Base-by-base conservation (phyloP, 2,113 vertebrate species). In the Procavia capensis region DNA sequence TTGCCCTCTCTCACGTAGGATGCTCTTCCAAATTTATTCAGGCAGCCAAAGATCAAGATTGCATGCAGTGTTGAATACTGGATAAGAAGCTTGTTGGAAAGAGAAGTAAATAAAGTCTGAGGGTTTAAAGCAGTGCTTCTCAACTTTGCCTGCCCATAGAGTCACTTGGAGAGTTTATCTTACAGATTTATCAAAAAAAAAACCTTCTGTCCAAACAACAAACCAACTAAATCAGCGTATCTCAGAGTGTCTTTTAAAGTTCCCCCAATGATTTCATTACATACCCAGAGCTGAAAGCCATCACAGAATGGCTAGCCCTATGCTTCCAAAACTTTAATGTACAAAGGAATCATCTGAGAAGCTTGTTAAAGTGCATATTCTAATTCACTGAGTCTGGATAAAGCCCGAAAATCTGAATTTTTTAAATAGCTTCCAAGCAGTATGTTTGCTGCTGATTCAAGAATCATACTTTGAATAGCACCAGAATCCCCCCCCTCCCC, bases 1-100 rank as follows among this genome's bases (percentile, higher is more conserved):
- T 92, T 64, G 72, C 57, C 16, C 50, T 84, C 31, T 87, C 43
- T 29, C 74, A 63, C 24, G 79, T 36, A 0, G 10, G 64, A 45
- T 79, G 3, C 68, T 75, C 54, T 25, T 90, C n/a, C n/a, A n/a
- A n/a, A n/a, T n/a, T n/a, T 88, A 59, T 63, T 72, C 54, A 75
- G 31, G 3, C 47, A 74, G 72, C 43, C 90, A 3, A 96, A 92
- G 72, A 95, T 39, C 81, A 68, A 72, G 39, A 72, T 92, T 61
- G 66, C 36, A 39, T 85, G 34, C 16, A 64, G 59, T 6, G 22
- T 66, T 83, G 54, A 36, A 87, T 78, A 92, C 9, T 24, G 43
- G 63, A 43, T 57, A n/a, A 68, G 57, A 90, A 43, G 16, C 9
- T 47, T 59, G 25, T 63, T 78, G 63, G 36, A 61, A 84, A 88